Evolutionary conservation across 1,140 invertebrate genomes (phyloP).

Genomic region (Globodera ellingtonae): DNA sequence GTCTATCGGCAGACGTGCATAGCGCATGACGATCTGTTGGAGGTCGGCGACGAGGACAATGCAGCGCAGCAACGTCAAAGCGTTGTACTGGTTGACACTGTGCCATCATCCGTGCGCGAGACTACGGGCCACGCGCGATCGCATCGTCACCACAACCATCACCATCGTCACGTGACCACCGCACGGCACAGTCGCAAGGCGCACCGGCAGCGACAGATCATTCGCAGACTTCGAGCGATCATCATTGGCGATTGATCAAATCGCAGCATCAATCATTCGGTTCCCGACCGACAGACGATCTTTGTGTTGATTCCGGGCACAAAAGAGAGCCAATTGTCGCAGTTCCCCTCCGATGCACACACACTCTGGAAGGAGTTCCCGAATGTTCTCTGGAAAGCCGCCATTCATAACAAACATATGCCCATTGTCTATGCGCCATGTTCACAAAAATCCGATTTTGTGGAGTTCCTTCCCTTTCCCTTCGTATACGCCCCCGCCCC

Average conservation of each 20-base stretch:
- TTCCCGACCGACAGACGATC: background rate
- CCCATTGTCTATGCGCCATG: too few species aligned
- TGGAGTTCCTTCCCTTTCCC: too few species aligned
- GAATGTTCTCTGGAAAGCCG: too few species aligned
- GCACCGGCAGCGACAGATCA: conserved; percentile 5
- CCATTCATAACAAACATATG: too few species aligned
- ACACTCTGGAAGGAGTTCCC: background rate
- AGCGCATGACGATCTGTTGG: conserved; percentile 9
- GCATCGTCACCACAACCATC: conserved; percentile 17
- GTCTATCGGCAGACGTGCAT: conserved; percentile 51
- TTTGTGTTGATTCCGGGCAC: background rate
- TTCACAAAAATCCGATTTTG: too few species aligned
- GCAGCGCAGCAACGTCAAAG: background rate
- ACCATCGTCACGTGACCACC: conserved; percentile 18
- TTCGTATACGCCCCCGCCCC: too few species aligned
- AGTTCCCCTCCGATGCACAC: background rate
- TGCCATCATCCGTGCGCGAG: background rate
- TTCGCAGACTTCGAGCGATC: background rate
- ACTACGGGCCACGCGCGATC: conserved; percentile 1
- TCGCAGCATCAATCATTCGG: background rate
- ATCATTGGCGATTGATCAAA: background rate
- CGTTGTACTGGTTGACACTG: conserved; percentile 11
- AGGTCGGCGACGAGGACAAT: conserved; percentile 2
- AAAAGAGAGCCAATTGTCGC: background rate
- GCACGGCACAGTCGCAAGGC: conserved; percentile 16